These are phyloP conservation scores for Agrochola litura DNA, from an alignment of 2,888 invertebrate genomes.

Conservation along the genomic window DNA sequence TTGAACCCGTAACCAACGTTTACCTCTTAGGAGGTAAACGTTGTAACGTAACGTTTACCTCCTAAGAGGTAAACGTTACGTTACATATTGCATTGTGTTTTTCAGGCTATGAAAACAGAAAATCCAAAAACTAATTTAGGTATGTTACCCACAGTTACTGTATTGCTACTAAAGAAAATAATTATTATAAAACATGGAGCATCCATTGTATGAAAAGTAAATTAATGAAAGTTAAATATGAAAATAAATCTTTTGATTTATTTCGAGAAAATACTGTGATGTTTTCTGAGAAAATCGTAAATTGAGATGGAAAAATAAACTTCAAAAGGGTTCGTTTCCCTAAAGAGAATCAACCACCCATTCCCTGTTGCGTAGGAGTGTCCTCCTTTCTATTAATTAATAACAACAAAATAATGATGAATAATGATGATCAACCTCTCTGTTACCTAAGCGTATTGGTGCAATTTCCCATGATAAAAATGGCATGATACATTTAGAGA, in stretches of 20 bases:
- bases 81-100: neutral
- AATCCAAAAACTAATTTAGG: conserved; percentile 22
- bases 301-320: neutral
- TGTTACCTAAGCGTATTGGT: neutral
- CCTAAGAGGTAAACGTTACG: too few species aligned
- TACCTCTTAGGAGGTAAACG: too few species aligned
- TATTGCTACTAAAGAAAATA: neutral
- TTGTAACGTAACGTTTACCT: too few species aligned
- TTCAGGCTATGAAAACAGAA: conserved; percentile 15
- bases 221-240: conserved; percentile 15
- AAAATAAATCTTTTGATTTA: neutral
- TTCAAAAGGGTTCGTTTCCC: neutral
- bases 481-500: too few species aligned
- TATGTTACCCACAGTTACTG: neutral
- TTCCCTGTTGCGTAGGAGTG: neutral
- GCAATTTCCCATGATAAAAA: neutral
- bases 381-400: neutral
- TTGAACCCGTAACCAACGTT: too few species aligned
- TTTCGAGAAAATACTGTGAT: too few species aligned
- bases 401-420: neutral
- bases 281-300: conserved; percentile 7
- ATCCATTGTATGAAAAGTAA: neutral
- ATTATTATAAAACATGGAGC: neutral
- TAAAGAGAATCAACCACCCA: neutral
- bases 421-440: neutral